phyloP scores from a whole-genome alignment of 2,888 invertebrate species.

The Scaptomyza reducta region DNA sequence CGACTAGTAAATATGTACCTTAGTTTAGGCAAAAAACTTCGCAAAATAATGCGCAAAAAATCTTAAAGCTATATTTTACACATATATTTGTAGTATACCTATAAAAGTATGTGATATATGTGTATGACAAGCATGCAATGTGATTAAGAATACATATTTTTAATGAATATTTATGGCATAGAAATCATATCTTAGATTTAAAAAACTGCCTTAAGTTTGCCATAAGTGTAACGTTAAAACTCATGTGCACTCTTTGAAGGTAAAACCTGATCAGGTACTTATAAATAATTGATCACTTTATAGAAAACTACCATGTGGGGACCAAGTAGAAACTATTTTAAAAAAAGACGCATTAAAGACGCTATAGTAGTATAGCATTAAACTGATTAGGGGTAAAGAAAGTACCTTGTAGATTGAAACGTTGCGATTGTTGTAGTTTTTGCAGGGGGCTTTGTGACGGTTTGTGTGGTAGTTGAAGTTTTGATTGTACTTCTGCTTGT shows the following conservation, averaged over 20 bases:
- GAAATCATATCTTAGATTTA: not conserved
- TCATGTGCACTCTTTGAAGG: constrained; percentile 6
- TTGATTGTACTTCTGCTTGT: constrained; percentile 65
- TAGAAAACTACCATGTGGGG: constrained; percentile 21
- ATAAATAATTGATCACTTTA: constrained; percentile 10
- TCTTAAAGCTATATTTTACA: constrained; percentile 10
- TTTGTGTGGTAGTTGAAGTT: constrained; percentile 83
- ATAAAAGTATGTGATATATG: constrained; percentile 9
- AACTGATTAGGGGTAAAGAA: constrained; percentile 20
- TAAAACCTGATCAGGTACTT: constrained; percentile 13
- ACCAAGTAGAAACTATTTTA: not conserved
- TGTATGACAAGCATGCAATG: constrained; percentile 42
- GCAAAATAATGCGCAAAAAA: constrained; percentile 36
- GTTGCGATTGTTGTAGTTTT: constrained; percentile 54
- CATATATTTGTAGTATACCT: not conserved
- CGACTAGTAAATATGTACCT: constrained; percentile 6
- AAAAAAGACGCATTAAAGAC: constrained; percentile 13
- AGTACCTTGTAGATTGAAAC: constrained; percentile 57
- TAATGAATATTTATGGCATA: not conserved
- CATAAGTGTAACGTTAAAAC: constrained; percentile 16
- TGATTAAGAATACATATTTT: constrained; percentile 10
- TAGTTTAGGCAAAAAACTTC: constrained; percentile 25
- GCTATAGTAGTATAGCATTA: constrained; percentile 5
- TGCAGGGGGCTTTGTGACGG: constrained; percentile 47
- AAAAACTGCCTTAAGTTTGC: not conserved